phyloP scores from a whole-genome alignment of 2,113 vertebrate genomes.

The Orthonyx spaldingii region DNA sequence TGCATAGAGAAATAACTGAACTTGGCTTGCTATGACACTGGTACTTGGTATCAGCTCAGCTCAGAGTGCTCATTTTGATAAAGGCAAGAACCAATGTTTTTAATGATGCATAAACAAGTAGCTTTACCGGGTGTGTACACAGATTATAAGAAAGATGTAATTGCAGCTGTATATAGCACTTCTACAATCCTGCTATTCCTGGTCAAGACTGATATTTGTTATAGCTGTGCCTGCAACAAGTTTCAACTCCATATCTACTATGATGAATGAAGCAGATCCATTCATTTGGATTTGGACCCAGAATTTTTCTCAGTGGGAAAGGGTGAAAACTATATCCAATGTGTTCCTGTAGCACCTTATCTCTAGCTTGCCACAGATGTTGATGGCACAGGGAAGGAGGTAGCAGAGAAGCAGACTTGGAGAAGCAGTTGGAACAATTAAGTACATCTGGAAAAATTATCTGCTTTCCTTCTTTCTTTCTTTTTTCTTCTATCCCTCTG shows the following conservation, averaged over 20 bases:
- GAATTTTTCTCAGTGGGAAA: background rate
- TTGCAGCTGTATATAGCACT: background rate
- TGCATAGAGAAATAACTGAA: background rate
- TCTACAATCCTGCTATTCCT: background rate
- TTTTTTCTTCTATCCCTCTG: fast-evolving
- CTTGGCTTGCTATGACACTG: background rate
- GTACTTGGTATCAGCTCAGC: background rate
- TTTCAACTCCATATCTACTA: background rate
- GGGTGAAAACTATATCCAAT: background rate
- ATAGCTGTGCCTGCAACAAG: background rate
- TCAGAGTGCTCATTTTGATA: background rate
- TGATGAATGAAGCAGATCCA: background rate
- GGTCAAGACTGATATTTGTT: background rate
- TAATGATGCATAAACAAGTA: background rate
- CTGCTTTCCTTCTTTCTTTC: background rate
- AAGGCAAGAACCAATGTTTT: background rate
- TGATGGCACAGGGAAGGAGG: background rate
- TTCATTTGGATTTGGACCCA: background rate
- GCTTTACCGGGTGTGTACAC: fast-evolving
- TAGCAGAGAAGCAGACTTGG: background rate
- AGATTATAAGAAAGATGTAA: background rate
- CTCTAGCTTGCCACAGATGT: background rate
- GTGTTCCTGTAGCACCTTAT: background rate
- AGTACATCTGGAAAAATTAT: background rate
- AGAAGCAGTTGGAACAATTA: background rate